Evolutionary conservation across 2,888 invertebrate genomes (phyloP), one percentile per base, ranked within the genome.

Genomic region (Nomada goodeniana): DNA sequence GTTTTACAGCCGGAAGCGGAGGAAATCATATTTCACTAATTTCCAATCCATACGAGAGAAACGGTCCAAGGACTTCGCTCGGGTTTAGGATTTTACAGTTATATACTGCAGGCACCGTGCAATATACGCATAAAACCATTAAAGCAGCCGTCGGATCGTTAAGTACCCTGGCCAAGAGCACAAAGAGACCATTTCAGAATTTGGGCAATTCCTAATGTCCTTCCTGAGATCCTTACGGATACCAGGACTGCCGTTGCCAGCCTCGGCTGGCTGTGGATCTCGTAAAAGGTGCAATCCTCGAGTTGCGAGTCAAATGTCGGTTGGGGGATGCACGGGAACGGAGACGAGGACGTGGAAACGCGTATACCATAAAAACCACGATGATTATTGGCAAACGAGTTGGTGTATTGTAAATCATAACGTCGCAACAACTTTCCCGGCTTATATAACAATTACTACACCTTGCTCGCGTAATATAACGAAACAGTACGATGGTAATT

Each of bases 81-180:
- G 13, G 57, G 47, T 59, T 44, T 29, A 26, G 50, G 44, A 67
- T 63, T 84, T 86, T 80, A 83, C 79, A 82, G 82, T 83, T 83
- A 79, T 23, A 36, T 7, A 36, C 36, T 36, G 36, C 55, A 9
- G 53, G 9, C 59, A 80, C 57, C 71, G 72, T 64, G 83, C 88
- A 86, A 90, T 91, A 91, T 89, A 91, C 42, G 47, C 88, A 89
- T 91, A 91, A 91, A 91, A 57, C 87, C 88, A 89, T 91, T 90
- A 89, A 86, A 84, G 76, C 65, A 55, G 55, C 75, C 79, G 77
- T 82, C 77, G 71, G 20, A 82, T 83, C 85, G 78, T 86, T 89
- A 85, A 89, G 83, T 86, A 89, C 68, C 84, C 86, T 86, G 87
- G 80, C 86, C 76, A 85, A 64, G 65, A 18, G 52, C 61, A 89